phyloP scores from a whole-genome alignment of 2,113 vertebrate species.

The Toxotes jaculatrix region DNA sequence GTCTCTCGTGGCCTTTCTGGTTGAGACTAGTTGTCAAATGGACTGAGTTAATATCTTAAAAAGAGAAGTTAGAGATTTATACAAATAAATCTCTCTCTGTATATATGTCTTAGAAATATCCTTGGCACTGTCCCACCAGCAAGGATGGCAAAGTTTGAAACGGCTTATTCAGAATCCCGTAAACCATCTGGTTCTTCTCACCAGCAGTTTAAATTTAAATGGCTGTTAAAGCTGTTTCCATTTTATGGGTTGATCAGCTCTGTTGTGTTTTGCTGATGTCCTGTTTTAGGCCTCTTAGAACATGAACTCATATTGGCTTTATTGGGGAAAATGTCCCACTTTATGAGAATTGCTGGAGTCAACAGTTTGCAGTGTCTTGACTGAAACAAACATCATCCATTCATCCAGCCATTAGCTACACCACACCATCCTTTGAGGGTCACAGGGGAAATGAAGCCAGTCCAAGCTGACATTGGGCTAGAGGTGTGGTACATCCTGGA shows the following conservation, averaged over 20 bases:
- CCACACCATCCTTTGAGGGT: too few relatives aligned
- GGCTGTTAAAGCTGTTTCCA: constrained; percentile 59
- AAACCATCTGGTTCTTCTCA: constrained; percentile 67
- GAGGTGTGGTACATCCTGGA: too few relatives aligned
- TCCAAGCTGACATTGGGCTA: too few relatives aligned
- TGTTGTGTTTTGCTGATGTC: constrained; percentile 32
- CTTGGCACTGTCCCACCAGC: constrained; percentile 38
- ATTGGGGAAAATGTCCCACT: constrained; percentile 35
- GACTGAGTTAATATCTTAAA: neutral
- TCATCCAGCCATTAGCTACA: too few relatives aligned
- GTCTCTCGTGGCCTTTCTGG: neutral
- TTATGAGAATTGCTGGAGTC: neutral
- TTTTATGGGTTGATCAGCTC: constrained; percentile 53
- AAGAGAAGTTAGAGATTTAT: neutral
- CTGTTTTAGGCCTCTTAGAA: constrained; percentile 30
- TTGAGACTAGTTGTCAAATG: neutral
- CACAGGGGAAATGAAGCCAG: too few relatives aligned
- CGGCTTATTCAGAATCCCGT: constrained; percentile 26
- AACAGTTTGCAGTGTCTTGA: neutral
- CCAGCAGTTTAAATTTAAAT: constrained; percentile 49
- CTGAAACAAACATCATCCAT: neutral
- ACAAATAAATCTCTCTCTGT: neutral
- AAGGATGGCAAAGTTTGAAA: neutral
- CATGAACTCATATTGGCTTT: constrained; percentile 43
- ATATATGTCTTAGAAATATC: neutral